A percentile compares a stretch with the other conserved stretches of the same genome.
Evolutionary conservation across 2,888 invertebrate species (phyloP).

Genomic region (Cyaniris semiargus): DNA sequence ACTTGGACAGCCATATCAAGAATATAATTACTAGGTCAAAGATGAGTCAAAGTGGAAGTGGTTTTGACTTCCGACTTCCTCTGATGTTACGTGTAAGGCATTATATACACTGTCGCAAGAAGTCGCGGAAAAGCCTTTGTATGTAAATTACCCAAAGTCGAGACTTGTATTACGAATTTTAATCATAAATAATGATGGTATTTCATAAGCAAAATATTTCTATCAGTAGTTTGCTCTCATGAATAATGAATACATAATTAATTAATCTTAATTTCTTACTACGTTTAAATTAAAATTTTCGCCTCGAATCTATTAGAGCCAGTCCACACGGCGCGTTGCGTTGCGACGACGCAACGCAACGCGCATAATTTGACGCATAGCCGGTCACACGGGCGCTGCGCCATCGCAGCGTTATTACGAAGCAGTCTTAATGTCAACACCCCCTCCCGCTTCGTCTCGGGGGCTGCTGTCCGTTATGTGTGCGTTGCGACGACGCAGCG

Average conservation of each 20-base stretch:
- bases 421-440: no score
- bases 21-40: constrained; percentile 44
- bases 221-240: not conserved
- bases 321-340: no score
- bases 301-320: not conserved
- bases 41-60: constrained; percentile 44
- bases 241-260: not conserved
- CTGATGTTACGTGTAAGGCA: constrained; percentile 25
- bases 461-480: no score
- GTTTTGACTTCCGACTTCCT: constrained; percentile 44
- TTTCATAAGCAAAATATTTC: not conserved
- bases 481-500: no score
- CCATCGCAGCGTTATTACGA: no score
- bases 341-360: no score
- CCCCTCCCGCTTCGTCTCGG: no score
- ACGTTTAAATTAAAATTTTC: not conserved
- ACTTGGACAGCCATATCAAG: constrained; percentile 5
- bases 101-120: constrained; percentile 22
- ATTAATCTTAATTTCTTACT: not conserved
- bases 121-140: constrained; percentile 10
- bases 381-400: no score
- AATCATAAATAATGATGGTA: not conserved
- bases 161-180: constrained; percentile 1
- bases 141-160: constrained; percentile 3
- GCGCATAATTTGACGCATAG: no score